These are phyloP conservation scores for Melanotaenia maccullochi DNA, from an alignment of 2,797 vertebrate species.

Conservation along the genomic window DNA sequence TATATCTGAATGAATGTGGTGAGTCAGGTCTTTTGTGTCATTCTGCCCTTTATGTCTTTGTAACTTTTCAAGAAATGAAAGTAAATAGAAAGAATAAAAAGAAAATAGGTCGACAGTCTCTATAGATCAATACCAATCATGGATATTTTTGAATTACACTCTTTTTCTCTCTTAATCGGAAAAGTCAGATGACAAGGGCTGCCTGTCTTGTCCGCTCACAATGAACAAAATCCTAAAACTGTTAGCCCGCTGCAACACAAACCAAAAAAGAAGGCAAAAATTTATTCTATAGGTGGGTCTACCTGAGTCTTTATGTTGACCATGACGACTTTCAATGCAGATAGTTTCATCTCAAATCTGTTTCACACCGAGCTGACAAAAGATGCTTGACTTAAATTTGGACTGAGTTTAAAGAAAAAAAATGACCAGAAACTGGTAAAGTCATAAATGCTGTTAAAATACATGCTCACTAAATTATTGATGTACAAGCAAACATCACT, in stretches of 20 bases:
- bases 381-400: conserved; percentile 18
- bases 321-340: conserved; percentile 12
- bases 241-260: conserved; percentile 38
- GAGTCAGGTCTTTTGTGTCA: conserved; percentile 27
- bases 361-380: background rate
- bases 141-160: conserved; percentile 56
- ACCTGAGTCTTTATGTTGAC: conserved; percentile 50
- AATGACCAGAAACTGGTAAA: background rate
- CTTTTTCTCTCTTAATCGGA: conserved; percentile 66
- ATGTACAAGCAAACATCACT: conserved; percentile 10
- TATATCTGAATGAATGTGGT: conserved; percentile 36
- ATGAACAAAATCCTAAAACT: conserved; percentile 31
- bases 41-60: conserved; percentile 37
- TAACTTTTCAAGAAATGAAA: conserved; percentile 30
- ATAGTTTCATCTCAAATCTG: background rate
- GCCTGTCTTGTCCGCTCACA: conserved; percentile 45
- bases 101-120: conserved; percentile 32
- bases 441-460: background rate
- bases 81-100: conserved; percentile 32
- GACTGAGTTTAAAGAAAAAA: conserved; percentile 1
- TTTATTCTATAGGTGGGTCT: background rate
- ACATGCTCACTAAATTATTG: background rate
- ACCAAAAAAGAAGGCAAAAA: conserved; percentile 13
- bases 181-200: conserved; percentile 60
- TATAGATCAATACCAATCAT: conserved; percentile 62